These are phyloP conservation scores for Loriculus beryllinus DNA, from an alignment of 2,797 vertebrate species.

Conservation along the genomic window DNA sequence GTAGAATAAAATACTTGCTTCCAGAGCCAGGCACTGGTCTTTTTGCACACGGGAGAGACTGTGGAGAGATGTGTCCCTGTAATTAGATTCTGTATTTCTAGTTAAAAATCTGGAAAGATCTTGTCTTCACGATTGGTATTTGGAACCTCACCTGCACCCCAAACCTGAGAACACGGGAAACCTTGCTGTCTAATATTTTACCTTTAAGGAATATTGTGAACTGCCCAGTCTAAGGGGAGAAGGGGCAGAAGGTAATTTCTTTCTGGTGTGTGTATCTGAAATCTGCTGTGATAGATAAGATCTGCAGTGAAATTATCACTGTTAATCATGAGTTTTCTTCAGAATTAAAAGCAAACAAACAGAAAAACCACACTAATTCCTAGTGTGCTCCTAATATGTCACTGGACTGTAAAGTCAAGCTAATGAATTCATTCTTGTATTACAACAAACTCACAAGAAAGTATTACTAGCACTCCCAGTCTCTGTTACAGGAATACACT, in stretches of 20 bases:
- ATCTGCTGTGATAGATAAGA: neutral
- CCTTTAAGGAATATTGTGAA: fast-evolving
- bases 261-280: neutral
- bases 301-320: fast-evolving
- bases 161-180: fast-evolving
- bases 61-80: neutral
- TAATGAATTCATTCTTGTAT: fast-evolving
- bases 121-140: neutral
- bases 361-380: fast-evolving
- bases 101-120: fast-evolving
- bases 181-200: fast-evolving
- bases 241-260: fast-evolving
- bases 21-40: fast-evolving
- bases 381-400: fast-evolving
- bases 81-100: neutral
- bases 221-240: fast-evolving
- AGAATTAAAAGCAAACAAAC: neutral
- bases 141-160: neutral
- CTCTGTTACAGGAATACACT: neutral
- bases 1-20: neutral
- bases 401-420: fast-evolving
- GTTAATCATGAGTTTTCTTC: fast-evolving
- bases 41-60: fast-evolving
- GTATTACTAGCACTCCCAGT: neutral
- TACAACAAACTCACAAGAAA: neutral